Conservation (phyloP, 1,140 invertebrate genomes). For the Psix sp. region DNA sequence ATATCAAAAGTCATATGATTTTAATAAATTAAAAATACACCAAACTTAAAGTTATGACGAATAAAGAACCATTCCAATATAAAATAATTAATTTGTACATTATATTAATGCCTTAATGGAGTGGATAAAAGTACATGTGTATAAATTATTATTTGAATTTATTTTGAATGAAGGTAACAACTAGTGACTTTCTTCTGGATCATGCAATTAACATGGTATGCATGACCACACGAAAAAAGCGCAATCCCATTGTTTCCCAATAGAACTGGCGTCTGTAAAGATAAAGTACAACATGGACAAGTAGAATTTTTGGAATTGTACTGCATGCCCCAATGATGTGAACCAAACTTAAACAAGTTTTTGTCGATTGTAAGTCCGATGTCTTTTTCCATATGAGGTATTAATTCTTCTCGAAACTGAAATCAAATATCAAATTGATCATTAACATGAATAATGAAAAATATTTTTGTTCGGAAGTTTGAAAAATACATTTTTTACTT, state of each 20-base stretch:
- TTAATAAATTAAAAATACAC: too few species aligned
- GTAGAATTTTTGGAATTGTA: constrained; percentile 63
- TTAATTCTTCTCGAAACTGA: constrained; percentile 64
- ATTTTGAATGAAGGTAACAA: constrained; percentile 70
- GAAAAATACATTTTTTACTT: too few species aligned
- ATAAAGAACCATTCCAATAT: too few species aligned
- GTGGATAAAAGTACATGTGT: neutral
- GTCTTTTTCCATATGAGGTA: constrained; percentile 66
- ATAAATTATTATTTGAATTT: too few species aligned
- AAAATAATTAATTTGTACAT: constrained; percentile 5
- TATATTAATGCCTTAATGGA: neutral
- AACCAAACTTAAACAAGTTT: constrained; percentile 64
- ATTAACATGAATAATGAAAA: too few species aligned
- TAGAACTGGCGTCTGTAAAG: constrained; percentile 71
- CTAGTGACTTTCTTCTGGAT: constrained; percentile 73
- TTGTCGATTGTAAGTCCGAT: constrained; percentile 62
- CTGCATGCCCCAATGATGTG: constrained; percentile 74
- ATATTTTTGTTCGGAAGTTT: too few species aligned
- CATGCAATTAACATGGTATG: constrained; percentile 75
- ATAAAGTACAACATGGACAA: constrained; percentile 73
- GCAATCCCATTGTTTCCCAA: constrained; percentile 72
- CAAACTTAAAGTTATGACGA: too few species aligned
- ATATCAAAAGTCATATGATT: too few species aligned
- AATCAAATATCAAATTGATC: constrained; percentile 9
- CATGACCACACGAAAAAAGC: constrained; percentile 74